Evolutionary conservation across 2,888 invertebrate genomes (phyloP).

Genomic region (Aleiodes testaceus): DNA sequence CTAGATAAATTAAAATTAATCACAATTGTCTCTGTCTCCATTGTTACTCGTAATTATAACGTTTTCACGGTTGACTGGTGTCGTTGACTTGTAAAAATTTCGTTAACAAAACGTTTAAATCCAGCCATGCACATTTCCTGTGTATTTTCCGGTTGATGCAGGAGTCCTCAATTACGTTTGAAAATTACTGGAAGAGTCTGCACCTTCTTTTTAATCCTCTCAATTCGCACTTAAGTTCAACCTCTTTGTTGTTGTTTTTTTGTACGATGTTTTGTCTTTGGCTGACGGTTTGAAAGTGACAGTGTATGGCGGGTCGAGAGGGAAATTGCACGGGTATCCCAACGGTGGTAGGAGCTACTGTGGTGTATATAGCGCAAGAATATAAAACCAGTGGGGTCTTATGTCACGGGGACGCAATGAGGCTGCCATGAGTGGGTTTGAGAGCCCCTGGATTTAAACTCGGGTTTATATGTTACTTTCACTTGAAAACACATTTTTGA

Average conservation of each 20-base stretch:
- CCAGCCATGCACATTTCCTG: conserved; percentile 45
- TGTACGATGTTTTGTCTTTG: conserved; percentile 61
- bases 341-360: conserved; percentile 60
- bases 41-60: no score
- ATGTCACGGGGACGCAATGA: conserved; percentile 36
- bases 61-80: background rate
- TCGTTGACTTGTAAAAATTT: conserved; percentile 30
- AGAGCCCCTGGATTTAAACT: conserved; percentile 9
- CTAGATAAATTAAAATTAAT: no score
- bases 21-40: no score
- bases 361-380: conserved; percentile 44
- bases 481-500: conserved; percentile 7
- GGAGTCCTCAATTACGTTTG: background rate
- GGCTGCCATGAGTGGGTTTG: conserved; percentile 13
- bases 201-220: no score
- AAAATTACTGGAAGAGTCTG: background rate
- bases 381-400: conserved; percentile 43
- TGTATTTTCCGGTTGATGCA: conserved; percentile 23
- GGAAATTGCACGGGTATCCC: conserved; percentile 57
- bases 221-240: no score
- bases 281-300: conserved; percentile 70
- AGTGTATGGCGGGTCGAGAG: conserved; percentile 59
- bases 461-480: conserved; percentile 25
- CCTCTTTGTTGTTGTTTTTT: background rate
- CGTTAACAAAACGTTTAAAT: conserved; percentile 24